phyloP scores from a whole-genome alignment of 2,797 vertebrate genomes.

The Danio albolineatus region DNA sequence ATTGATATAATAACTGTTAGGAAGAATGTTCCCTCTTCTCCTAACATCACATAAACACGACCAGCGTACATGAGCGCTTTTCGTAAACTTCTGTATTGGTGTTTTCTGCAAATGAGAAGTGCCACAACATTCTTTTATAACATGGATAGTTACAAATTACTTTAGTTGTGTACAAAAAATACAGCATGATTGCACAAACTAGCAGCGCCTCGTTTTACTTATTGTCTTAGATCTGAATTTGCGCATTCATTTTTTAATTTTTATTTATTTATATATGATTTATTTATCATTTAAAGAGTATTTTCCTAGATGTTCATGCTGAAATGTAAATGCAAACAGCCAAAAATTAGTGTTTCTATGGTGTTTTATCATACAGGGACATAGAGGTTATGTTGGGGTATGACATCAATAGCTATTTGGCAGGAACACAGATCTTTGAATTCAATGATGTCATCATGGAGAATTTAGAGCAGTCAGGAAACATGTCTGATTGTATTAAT shows the following conservation, averaged over 20 bases:
- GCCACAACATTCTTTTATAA: neutral
- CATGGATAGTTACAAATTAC: neutral
- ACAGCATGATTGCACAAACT: neutral
- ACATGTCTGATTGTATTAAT: too few relatives aligned
- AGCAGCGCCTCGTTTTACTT: neutral
- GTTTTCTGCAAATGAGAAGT: constrained; percentile 6
- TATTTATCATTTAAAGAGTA: neutral
- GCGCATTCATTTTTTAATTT: neutral
- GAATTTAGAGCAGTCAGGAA: neutral
- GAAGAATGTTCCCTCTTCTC: constrained; percentile 48
- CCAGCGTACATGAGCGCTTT: neutral
- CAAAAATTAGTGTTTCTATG: neutral
- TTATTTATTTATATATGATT: too few relatives aligned
- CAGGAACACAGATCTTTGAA: neutral
- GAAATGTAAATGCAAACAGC: neutral
- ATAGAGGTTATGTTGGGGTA: neutral
- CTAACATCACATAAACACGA: constrained; percentile 35
- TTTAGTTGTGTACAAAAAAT: neutral
- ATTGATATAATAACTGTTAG: constrained; percentile 53
- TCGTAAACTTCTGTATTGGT: constrained; percentile 6
- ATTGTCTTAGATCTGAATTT: neutral
- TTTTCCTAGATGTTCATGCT: neutral
- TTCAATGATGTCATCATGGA: constrained; percentile 3
- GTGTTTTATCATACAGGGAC: neutral
- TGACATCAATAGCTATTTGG: neutral